These are phyloP conservation scores for Crotalus helleri DNA, from an alignment of 2,113 vertebrate genomes.

Conservation along the genomic window DNA sequence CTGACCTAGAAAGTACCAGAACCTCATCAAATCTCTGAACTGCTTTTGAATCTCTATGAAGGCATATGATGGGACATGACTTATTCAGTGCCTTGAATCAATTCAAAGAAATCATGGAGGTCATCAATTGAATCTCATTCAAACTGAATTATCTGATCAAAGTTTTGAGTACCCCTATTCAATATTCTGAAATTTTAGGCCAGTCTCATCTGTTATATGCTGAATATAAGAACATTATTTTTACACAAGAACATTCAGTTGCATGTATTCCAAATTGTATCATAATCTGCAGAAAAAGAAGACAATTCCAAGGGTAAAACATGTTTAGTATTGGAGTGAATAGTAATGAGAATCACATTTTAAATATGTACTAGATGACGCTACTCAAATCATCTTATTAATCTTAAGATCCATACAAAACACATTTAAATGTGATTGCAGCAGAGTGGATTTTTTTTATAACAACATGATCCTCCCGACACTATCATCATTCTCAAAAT, in stretches of 20 bases:
- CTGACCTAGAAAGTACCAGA: background rate
- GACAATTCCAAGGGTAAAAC: background rate
- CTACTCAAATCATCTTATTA: background rate
- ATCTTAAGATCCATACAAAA: background rate
- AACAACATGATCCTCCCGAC: background rate
- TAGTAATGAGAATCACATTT: background rate
- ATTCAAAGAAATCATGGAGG: background rate
- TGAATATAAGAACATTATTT: background rate
- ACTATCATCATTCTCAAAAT: background rate
- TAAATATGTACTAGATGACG: background rate
- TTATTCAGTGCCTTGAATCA: background rate
- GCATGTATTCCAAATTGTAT: background rate
- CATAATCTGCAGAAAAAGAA: background rate
- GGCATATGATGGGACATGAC: background rate
- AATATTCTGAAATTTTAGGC: background rate
- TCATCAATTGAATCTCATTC: background rate
- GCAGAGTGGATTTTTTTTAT: background rate
- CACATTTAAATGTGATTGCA: background rate
- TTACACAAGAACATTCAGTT: background rate
- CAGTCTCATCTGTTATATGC: background rate
- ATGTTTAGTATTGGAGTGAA: background rate
- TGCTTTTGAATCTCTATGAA: background rate
- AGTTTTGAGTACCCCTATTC: background rate
- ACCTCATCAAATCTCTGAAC: background rate
- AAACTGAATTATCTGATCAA: background rate